Percentiles rank a stretch among this genome's conserved stretches.
These are phyloP conservation scores for Arothron firmamentum DNA, from an alignment of 2,113 vertebrate genomes.

Conservation along the genomic window DNA sequence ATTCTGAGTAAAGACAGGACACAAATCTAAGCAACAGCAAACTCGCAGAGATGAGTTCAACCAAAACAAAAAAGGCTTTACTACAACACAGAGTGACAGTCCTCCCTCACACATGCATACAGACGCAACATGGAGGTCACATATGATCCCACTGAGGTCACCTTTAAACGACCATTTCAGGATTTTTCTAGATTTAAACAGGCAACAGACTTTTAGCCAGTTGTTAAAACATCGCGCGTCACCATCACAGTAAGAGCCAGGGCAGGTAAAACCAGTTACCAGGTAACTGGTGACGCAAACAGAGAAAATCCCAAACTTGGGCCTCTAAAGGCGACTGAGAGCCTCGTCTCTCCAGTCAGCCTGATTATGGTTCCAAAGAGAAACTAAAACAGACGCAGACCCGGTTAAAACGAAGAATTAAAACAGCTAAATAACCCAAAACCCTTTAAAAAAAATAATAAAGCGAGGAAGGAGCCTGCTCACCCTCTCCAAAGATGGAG, in stretches of 20 bases:
- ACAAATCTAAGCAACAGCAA: slow-evolving; percentile 40
- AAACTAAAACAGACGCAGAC: slow-evolving; percentile 37
- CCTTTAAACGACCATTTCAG: background rate
- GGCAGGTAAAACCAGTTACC: slow-evolving; percentile 4
- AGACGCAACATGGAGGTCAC: slow-evolving; percentile 23
- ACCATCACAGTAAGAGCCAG: slow-evolving; percentile 17
- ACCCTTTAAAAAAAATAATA: slow-evolving; percentile 4
- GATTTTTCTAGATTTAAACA: background rate
- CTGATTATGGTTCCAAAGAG: background rate
- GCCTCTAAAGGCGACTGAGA: slow-evolving; percentile 26
- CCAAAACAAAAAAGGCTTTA: slow-evolving; percentile 38
- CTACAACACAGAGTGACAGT: slow-evolving; percentile 42
- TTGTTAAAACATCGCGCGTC: slow-evolving; percentile 13
- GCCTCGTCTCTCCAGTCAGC: background rate
- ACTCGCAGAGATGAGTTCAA: slow-evolving; percentile 20
- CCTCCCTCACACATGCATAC: slow-evolving; percentile 32
- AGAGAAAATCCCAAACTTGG: slow-evolving; percentile 7
- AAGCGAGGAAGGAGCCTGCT: slow-evolving; percentile 13
- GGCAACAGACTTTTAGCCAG: background rate
- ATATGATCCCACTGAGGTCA: slow-evolving; percentile 9
- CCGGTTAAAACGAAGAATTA: slow-evolving; percentile 17
- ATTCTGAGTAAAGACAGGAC: slow-evolving; percentile 24
- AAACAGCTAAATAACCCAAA: slow-evolving; percentile 23
- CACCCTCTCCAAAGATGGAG: slow-evolving; percentile 28
- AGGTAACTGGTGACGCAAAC: background rate